phyloP scores from a whole-genome alignment of 2,888 invertebrate genomes.

The Volucella bombylans region DNA sequence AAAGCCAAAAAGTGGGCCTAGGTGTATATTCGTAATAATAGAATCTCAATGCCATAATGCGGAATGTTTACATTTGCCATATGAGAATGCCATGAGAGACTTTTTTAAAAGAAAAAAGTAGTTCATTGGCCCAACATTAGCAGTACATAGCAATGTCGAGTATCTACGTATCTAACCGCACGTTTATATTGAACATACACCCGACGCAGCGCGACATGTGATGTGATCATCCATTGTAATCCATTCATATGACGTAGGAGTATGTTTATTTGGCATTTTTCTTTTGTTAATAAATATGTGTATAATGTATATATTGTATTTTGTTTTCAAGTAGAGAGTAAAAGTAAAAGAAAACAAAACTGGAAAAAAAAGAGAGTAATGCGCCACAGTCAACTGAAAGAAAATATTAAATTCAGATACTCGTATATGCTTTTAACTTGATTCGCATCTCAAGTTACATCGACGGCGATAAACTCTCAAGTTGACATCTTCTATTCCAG shows the following conservation, averaged over 20 bases:
- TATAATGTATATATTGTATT: slow-evolving; percentile 1
- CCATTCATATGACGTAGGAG: slow-evolving; percentile 18
- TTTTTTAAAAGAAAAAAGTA: slow-evolving; percentile 36
- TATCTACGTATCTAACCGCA: slow-evolving; percentile 18
- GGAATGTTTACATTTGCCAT: slow-evolving; percentile 40
- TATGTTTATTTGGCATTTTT: slow-evolving; percentile 25
- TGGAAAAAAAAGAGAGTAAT: slow-evolving; percentile 10
- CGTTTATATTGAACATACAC: slow-evolving; percentile 8
- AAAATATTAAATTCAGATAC: slow-evolving; percentile 25
- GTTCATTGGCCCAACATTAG: slow-evolving; percentile 19
- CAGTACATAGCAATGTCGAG: background rate
- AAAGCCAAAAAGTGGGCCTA: too few relatives aligned
- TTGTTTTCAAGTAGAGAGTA: slow-evolving; percentile 32
- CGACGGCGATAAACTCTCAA: background rate
- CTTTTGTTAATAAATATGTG: background rate
- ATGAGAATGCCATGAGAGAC: slow-evolving; percentile 10
- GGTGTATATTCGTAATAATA: too few relatives aligned
- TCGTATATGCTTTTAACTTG: slow-evolving; percentile 20
- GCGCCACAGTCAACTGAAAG: slow-evolving; percentile 22
- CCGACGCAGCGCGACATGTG: slow-evolving; percentile 1
- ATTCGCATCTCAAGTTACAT: slow-evolving; percentile 45
- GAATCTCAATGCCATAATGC: slow-evolving; percentile 34
- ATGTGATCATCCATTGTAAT: slow-evolving; percentile 23
- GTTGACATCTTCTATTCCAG: slow-evolving; percentile 39
- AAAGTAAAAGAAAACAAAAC: slow-evolving; percentile 29